A percentile compares a stretch with the other conserved stretches of the same genome.
These are phyloP conservation scores for Stramonita haemastoma DNA, from an alignment of 2,888 invertebrate species.

Conservation along the genomic window DNA sequence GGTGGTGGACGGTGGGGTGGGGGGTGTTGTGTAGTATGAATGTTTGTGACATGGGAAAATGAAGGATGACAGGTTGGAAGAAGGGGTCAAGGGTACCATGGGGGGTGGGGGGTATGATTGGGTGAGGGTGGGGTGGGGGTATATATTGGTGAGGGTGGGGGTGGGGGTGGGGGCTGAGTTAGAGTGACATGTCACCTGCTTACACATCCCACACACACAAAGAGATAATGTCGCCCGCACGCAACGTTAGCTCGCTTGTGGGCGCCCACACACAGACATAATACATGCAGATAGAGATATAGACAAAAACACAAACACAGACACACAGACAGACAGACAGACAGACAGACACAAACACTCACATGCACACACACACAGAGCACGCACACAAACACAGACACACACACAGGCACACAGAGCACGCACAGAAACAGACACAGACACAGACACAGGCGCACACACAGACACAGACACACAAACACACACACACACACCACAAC, in stretches of 20 bases:
- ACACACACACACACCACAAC: neutral
- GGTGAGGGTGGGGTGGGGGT: neutral
- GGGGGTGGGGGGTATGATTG: neutral
- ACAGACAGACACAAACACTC: neutral
- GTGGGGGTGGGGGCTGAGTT: neutral
- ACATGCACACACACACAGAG: neutral
- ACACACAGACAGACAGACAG: neutral
- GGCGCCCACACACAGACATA: neutral
- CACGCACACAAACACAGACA: conserved; percentile 12
- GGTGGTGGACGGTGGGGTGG: neutral
- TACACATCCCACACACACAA: neutral
- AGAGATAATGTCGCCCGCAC: neutral
- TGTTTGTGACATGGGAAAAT: neutral
- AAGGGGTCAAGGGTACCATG: neutral
- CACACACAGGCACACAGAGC: neutral
- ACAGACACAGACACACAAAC: neutral
- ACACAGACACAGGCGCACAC: neutral
- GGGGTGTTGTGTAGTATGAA: neutral
- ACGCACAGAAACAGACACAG: neutral
- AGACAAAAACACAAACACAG: neutral
- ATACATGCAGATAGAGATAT: too few species aligned
- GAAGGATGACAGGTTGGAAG: neutral
- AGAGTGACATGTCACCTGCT: neutral
- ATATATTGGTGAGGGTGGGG: neutral
- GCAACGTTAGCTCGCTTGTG: neutral